Evolutionary conservation across 2,888 invertebrate species (phyloP).

Genomic region (Drosophila testacea): DNA sequence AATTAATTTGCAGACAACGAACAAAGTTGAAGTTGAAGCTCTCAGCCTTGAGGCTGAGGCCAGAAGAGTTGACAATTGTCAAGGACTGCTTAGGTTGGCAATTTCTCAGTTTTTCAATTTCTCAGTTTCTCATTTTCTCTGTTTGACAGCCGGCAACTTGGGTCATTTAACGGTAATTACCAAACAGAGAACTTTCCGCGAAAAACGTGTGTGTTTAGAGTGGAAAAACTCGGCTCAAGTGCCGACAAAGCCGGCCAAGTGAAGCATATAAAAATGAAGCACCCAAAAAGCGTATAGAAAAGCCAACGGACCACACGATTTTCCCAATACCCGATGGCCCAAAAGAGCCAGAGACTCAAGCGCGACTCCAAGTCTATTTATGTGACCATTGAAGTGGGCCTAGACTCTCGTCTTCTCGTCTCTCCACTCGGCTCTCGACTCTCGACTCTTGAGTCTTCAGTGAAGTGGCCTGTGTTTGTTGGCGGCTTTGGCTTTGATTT

Average conservation of each 20-base stretch:
- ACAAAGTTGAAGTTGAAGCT: slow-evolving; percentile 15
- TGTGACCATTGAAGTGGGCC: slow-evolving; percentile 77
- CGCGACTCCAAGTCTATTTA: slow-evolving; percentile 77
- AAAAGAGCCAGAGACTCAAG: slow-evolving; percentile 52
- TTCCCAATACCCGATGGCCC: slow-evolving; percentile 50
- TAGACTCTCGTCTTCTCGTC: slow-evolving; percentile 24
- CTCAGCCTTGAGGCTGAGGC: slow-evolving; percentile 68
- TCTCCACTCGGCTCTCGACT: slow-evolving; percentile 18
- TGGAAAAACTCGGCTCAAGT: slow-evolving; percentile 60
- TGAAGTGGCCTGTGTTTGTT: slow-evolving; percentile 33
- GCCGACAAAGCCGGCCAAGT: slow-evolving; percentile 75
- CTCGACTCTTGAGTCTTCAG: slow-evolving; percentile 26
- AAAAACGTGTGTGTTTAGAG: slow-evolving; percentile 44
- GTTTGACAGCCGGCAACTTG: slow-evolving; percentile 42
- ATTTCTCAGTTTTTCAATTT: neutral
- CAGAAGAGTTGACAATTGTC: slow-evolving; percentile 72
- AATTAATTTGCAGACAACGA: slow-evolving; percentile 78
- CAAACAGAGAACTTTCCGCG: slow-evolving; percentile 64
- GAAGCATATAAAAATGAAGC: slow-evolving; percentile 73
- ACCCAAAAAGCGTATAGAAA: slow-evolving; percentile 48
- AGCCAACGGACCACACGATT: slow-evolving; percentile 62
- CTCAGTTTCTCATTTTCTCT: neutral
- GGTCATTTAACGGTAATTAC: slow-evolving; percentile 80
- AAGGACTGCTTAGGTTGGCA: slow-evolving; percentile 59
- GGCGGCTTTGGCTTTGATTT: slow-evolving; percentile 83